phyloP scores from a whole-genome alignment of 2,797 vertebrate genomes.

The Darevskia mixta region DNA sequence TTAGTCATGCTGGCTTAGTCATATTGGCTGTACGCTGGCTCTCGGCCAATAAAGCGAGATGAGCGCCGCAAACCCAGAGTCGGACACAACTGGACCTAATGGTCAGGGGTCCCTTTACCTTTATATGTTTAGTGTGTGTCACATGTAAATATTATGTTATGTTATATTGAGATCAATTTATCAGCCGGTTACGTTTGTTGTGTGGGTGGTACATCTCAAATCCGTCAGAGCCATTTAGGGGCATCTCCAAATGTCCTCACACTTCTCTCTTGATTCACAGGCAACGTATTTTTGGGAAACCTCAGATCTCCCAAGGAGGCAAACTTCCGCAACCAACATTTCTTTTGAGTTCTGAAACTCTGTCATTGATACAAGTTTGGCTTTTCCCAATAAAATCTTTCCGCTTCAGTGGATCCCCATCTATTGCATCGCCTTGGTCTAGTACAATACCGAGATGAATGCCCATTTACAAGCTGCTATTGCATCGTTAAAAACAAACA shows the following conservation, averaged over 20 bases:
- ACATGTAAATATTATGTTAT: too few species aligned
- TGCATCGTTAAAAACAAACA: background rate
- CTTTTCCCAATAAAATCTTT: constrained; percentile 14
- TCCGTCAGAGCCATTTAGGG: too few species aligned
- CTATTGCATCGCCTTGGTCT: constrained; percentile 8
- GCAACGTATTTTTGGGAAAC: background rate
- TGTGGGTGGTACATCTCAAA: background rate
- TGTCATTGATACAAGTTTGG: background rate
- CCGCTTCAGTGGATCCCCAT: background rate
- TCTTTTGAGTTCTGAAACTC: background rate
- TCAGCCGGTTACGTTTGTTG: too few species aligned
- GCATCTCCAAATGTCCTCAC: too few species aligned
- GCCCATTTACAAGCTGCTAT: constrained; percentile 24
- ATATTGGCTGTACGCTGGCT: too few species aligned
- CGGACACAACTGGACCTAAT: too few species aligned
- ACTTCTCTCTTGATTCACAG: background rate
- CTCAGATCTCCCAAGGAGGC: constrained; percentile 11
- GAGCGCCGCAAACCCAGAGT: too few species aligned
- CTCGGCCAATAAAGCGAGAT: too few species aligned
- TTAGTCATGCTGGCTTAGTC: too few species aligned
- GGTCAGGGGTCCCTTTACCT: too few species aligned
- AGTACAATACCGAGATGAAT: constrained; percentile 13
- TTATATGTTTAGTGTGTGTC: too few species aligned
- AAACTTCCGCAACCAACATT: background rate
- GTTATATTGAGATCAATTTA: too few species aligned